Conservation (phyloP, 64 coral and sea anemone species). For the Montipora efflorescens region DNA sequence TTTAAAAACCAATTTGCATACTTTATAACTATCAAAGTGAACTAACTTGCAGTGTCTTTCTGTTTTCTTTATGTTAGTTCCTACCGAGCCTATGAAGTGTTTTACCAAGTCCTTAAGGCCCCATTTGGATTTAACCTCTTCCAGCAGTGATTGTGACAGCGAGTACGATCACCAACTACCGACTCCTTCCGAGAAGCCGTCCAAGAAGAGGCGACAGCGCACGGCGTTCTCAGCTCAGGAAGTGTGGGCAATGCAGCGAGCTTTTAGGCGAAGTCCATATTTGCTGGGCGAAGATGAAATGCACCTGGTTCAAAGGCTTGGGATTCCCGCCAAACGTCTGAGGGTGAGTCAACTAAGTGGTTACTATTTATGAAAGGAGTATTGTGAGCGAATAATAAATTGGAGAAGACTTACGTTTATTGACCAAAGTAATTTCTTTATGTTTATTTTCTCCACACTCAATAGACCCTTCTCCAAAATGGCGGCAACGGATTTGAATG, state of each 20-base stretch:
- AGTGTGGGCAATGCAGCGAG: conserved; percentile 8
- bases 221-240: conserved; percentile 14
- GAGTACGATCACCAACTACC: too few species aligned
- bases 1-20: too few species aligned
- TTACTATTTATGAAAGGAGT: too few species aligned
- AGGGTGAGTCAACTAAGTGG: not conserved
- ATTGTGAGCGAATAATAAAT: too few species aligned
- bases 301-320: not conserved
- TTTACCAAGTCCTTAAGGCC: not conserved
- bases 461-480: too few species aligned
- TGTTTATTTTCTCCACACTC: too few species aligned
- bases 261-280: conserved; percentile 2
- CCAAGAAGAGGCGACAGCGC: conserved; percentile 18
- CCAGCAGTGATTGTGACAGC: too few species aligned
- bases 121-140: not conserved
- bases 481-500: too few species aligned
- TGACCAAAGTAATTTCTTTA: too few species aligned
- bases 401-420: too few species aligned
- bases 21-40: too few species aligned
- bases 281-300: not conserved
- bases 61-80: not conserved
- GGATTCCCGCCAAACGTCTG: not conserved
- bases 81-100: not conserved
- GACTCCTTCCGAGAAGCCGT: not conserved
- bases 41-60: not conserved